Evolutionary conservation across 2,113 vertebrate genomes (phyloP), one percentile per base, ranked within the genome.

Genomic region (Spea multiplicata): DNA sequence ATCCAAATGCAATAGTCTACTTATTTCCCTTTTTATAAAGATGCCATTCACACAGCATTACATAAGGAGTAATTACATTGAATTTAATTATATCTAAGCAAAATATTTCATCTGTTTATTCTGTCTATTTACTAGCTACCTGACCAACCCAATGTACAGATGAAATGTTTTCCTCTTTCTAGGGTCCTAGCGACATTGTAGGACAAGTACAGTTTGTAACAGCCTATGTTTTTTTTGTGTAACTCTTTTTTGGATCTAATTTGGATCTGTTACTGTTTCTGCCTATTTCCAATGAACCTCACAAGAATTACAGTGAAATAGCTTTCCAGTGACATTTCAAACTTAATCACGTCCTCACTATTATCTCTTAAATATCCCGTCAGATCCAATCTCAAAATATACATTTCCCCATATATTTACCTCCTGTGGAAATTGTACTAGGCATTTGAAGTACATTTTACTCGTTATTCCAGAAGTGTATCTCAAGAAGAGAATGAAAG

Each of bases 291-390:
- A 16, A 50, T 12, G 66, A 68, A 16, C 47, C 8, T 70, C 50
- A 7, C 12, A 70, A 70, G 46, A 70, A 70, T 17, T 59, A 13
- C n/a, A 44, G 47, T 7, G 9, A 49, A 49, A 49, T 45, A 49
- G 46, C 65, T 69, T 69, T 49, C 4, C 47, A 49, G 48, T 67
- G 3, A 9, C 30, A 67, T 67, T 45, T 48, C 47, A 46, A 69
- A 17, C n/a, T 49, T 69, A 70, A 70, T 70, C 47, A 50, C 46
- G 50, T 70, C 47, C 47, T 50, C 67, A 70, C 8, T 70, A 46
- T 70, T 50, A 49, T 17, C 47, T 70, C 48, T 12, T 50, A 49
- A 16, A 50, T 70, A 50, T 50, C 13, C 17, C 49, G 67, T 50
- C 67, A 70, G 14, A 17, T 70, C 13, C 10, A n/a, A 70, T 70